Evolutionary conservation across 2,888 invertebrate genomes (phyloP), one percentile per base, ranked within the genome.

Genomic region (Leucophora obtusa): DNA sequence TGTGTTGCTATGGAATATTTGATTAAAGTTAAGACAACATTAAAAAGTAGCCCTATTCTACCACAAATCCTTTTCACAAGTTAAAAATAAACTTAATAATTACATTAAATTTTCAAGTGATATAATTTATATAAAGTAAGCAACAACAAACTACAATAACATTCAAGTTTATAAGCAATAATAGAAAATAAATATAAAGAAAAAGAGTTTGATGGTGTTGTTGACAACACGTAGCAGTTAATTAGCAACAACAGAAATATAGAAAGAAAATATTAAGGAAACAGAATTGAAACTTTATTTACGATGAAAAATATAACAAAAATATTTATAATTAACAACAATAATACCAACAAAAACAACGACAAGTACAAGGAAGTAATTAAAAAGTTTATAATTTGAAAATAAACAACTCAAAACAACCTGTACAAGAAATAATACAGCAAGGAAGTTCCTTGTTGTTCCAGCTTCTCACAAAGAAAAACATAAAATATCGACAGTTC

Each of bases 381-480:
- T 76, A 81, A 73, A 81, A 76, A 81, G 80, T 81, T 81, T 81
- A 63, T 65, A 76, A 80, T 80, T 73, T 59, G 59, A 60, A 80
- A 76, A 76, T 72, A 76, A 80, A 80, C 63, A 80, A 72, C 76
- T 68, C 68, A 69, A n/a, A 76, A 47, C 72, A 76, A 73, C 58
- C 69, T 76, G 80, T 54, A 70, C 50, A 65, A 59, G 72, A 65
- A 65, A 60, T 60, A 71, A 28, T 28, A 7, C 28, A 6, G 6
- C 28, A 6, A 28, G 7, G 28, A 28, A 28, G 6, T 28, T 28
- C 6, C 28, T 28, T 28, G 28, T 7, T 28, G 4, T 28, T 7
- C 7, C 28, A 7, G 28, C 28, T 28, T 28, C 6, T 28, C 28
- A 28, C 7, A 28, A 28, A 8, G 11, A 38, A 38, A 11, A 38